phyloP scores from a whole-genome alignment of 2,113 vertebrate genomes.

The Felis chaus region DNA sequence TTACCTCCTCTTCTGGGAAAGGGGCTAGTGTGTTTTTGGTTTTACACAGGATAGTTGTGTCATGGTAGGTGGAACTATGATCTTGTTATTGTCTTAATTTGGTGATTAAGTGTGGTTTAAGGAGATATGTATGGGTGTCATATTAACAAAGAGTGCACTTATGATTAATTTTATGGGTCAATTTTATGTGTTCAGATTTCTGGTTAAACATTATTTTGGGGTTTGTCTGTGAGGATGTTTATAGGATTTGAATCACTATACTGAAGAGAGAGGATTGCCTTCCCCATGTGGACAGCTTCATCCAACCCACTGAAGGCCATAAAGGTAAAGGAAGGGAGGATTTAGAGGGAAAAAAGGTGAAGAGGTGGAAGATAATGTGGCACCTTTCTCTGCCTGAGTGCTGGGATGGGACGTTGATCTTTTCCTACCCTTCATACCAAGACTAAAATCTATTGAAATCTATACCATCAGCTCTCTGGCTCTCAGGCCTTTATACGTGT shows the following conservation, averaged over 20 bases:
- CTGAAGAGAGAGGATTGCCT: background rate
- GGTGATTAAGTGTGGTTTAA: background rate
- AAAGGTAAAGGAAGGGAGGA: background rate
- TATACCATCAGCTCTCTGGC: background rate
- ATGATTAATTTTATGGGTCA: background rate
- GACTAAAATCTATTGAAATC: background rate
- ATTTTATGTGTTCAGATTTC: background rate
- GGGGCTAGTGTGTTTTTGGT: background rate
- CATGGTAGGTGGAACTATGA: background rate
- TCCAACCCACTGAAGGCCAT: background rate
- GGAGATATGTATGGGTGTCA: background rate
- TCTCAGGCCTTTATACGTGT: background rate
- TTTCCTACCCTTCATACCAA: background rate
- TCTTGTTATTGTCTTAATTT: background rate
- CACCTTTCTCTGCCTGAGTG: background rate
- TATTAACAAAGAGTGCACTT: background rate
- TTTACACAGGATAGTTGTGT: background rate
- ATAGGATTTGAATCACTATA: background rate
- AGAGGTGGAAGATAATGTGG: background rate
- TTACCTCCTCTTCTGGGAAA: background rate
- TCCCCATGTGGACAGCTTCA: background rate
- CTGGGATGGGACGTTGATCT: background rate
- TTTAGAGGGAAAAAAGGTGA: background rate
- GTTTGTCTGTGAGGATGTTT: background rate
- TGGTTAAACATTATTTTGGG: background rate